Base-by-base conservation (phyloP, 1,140 invertebrate genomes). In the Grapholita molesta region DNA sequence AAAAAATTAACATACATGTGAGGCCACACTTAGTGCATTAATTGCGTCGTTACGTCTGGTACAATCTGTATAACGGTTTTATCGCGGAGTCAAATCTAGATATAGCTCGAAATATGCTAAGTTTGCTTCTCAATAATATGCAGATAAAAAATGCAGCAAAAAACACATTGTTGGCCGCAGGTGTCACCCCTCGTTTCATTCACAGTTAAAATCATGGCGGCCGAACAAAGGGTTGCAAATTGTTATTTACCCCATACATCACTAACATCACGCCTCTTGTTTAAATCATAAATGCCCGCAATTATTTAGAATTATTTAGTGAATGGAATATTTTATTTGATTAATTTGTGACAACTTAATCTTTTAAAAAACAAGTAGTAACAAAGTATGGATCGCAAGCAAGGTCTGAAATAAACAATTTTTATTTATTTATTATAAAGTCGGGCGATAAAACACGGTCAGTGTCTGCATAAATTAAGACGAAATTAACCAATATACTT, bases 301-400 rank as follows among this genome's bases (percentile, higher is more conserved):
- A 90, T 90, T 87, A 89, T 86, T 89, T 85, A 87, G 86, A 81
- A 89, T 90, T 82, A 89, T 83, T 77, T 76, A 83, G 79, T 85
- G 77, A 74, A 76, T 73, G 57, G 66, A 24, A 61, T 28, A 28
- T 28, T 61, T 28, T 32, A 15, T 30, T 33, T 35, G 65, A 69
- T 69, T 38, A 15, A 48, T 48, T 15, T 48, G 21, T 64, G 48
- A 69, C 68, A 24, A 42, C n/a, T 38, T 5, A 38, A 67, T 71
- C 72, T 65, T 66, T 73, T 70, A 69, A n/a, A n/a, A n/a, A n/a
- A n/a, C 65, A 67, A 69, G 25, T 25, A 53, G 18, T 53, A 24
- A 52, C 24, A 33, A 67, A 33, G n/a, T n/a, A n/a, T n/a, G n/a
- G n/a, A n/a, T n/a, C n/a, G n/a, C n/a, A n/a, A n/a, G n/a, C n/a